phyloP scores from a whole-genome alignment of 2,113 vertebrate species.

The Grammatotria lemairii region DNA sequence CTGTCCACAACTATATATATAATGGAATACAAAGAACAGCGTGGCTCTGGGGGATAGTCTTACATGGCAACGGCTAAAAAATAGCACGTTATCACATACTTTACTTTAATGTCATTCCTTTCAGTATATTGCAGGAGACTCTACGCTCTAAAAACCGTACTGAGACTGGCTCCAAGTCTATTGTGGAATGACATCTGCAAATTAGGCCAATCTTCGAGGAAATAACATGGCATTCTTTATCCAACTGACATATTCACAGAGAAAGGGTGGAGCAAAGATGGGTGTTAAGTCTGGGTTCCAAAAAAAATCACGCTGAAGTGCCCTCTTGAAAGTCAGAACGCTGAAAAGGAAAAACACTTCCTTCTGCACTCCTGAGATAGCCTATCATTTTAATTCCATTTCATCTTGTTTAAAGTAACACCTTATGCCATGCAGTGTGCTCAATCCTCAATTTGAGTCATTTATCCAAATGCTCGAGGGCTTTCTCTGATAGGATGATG shows the following conservation, averaged over 20 bases:
- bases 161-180: not conserved
- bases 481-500: not conserved
- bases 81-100: not conserved
- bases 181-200: not conserved
- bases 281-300: not conserved
- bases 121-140: not conserved
- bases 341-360: not conserved
- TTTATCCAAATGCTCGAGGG: not conserved
- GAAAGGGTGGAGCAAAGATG: not conserved
- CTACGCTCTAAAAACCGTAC: rapidly evolving
- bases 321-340: not conserved
- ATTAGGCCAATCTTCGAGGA: not conserved
- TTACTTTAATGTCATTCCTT: not conserved
- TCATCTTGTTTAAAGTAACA: not conserved
- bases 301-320: not conserved
- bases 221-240: not conserved
- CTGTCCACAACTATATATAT: not conserved
- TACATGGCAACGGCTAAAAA: not conserved
- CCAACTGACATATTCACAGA: not conserved
- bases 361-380: not conserved
- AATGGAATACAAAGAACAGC: not conserved
- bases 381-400: conserved; percentile 16
- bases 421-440: not conserved
- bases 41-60: not conserved
- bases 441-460: not conserved